Percentiles rank a stretch among this genome's conserved stretches.
Conservation (phyloP, 2,797 vertebrate species). For the Botia almorhae region DNA sequence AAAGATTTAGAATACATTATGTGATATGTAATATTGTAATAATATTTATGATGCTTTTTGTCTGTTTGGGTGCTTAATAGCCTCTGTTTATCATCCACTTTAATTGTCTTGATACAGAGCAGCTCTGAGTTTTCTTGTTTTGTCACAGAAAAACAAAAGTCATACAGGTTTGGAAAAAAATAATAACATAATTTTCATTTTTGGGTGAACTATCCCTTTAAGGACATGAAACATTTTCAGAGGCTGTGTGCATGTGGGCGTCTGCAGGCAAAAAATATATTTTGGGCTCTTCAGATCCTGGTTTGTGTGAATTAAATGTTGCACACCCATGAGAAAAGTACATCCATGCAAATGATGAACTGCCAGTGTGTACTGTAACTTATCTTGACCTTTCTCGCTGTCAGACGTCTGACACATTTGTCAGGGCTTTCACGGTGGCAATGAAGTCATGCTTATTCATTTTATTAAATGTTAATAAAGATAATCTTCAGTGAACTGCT, state of each 20-base stretch:
- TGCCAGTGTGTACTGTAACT: conserved; percentile 31
- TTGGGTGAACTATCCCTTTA: conserved; percentile 6
- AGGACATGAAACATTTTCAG: conserved; percentile 36
- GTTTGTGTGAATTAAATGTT: conserved; percentile 41
- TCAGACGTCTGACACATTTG: neutral
- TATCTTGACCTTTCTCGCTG: conserved; percentile 23
- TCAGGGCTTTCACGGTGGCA: neutral
- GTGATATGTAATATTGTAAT: no score
- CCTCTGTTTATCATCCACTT: no score
- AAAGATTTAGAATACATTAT: no score
- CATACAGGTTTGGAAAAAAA: no score
- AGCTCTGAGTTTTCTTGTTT: no score
- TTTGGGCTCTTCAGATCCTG: conserved; percentile 15
- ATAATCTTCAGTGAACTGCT: neutral
- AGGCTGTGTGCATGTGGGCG: conserved; percentile 25
- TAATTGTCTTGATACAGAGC: no score
- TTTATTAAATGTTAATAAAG: neutral
- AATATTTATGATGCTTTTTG: no score
- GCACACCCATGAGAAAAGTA: conserved; percentile 27
- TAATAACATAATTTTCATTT: neutral
- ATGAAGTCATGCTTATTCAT: conserved; percentile 9
- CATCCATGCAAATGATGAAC: conserved; percentile 31
- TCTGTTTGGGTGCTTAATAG: no score
- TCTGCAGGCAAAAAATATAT: neutral
- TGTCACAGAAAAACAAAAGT: no score